Evolutionary conservation across 2,113 vertebrate species (phyloP).

Genomic region (Cyprinodon brontotheroides): DNA sequence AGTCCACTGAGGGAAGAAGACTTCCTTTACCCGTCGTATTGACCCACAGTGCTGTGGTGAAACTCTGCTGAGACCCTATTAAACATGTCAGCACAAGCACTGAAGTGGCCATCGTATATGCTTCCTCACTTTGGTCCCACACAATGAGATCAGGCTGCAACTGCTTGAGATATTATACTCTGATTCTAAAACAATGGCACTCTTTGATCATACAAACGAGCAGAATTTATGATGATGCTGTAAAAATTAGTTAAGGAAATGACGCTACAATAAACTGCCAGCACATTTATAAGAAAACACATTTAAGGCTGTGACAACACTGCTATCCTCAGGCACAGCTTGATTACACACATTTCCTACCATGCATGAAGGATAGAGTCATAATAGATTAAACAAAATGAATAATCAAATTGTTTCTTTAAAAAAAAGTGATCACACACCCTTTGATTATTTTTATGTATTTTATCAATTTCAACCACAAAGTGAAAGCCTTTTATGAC

Average conservation of each 20-base stretch:
- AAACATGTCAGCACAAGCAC: constrained; percentile 78
- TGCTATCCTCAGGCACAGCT: constrained; percentile 69
- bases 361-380: neutral
- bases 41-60: constrained; percentile 77
- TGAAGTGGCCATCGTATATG: constrained; percentile 75
- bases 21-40: constrained; percentile 53
- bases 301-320: constrained; percentile 56
- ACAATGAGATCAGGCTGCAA: constrained; percentile 14
- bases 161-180: constrained; percentile 30
- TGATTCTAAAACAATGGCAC: constrained; percentile 19
- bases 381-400: neutral
- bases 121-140: constrained; percentile 32
- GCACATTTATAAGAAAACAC: neutral
- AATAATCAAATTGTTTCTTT: neutral
- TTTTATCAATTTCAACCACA: neutral
- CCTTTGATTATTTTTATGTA: neutral
- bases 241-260: constrained; percentile 34
- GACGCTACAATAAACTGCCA: constrained; percentile 15
- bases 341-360: constrained; percentile 1
- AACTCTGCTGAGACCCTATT: constrained; percentile 85
- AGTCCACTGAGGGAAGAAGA: constrained; percentile 75
- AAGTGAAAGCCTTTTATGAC: neutral
- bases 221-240: constrained; percentile 11
- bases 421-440: neutral
- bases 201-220: constrained; percentile 10